These are phyloP conservation scores for Mionectes macconnelli DNA, from an alignment of 2,113 vertebrate species.

Conservation along the genomic window DNA sequence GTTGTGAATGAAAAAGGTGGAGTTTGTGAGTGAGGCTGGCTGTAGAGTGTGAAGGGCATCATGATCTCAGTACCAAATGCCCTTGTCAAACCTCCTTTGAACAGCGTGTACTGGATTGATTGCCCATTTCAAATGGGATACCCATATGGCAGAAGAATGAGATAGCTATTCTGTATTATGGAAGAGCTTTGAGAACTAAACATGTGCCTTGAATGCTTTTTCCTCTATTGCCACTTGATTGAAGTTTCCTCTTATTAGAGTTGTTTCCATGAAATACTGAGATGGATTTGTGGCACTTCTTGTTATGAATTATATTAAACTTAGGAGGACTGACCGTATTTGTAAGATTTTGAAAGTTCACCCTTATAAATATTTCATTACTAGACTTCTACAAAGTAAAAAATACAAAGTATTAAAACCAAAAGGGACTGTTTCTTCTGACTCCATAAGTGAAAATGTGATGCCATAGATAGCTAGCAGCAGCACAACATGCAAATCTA, in stretches of 20 bases:
- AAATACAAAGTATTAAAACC: background rate
- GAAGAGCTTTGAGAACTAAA: background rate
- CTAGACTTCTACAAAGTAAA: background rate
- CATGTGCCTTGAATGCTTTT: background rate
- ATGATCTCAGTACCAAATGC: background rate
- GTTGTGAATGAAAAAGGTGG: background rate
- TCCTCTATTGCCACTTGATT: background rate
- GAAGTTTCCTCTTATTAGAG: background rate
- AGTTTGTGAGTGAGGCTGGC: background rate
- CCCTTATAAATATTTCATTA: background rate
- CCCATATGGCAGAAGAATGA: slow-evolving; percentile 12
- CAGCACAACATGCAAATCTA: background rate
- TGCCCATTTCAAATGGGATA: background rate
- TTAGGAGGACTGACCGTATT: background rate
- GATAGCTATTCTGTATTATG: background rate
- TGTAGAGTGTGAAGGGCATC: background rate
- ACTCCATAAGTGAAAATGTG: background rate
- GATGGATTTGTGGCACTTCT: background rate
- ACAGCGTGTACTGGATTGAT: background rate
- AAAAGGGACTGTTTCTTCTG: background rate
- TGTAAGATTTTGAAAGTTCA: background rate
- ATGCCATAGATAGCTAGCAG: background rate
- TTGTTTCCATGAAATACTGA: background rate
- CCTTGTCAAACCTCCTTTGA: background rate
- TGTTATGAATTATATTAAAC: background rate